Conservation (phyloP, 2,888 invertebrate species). For the Agonopterix arenella region DNA sequence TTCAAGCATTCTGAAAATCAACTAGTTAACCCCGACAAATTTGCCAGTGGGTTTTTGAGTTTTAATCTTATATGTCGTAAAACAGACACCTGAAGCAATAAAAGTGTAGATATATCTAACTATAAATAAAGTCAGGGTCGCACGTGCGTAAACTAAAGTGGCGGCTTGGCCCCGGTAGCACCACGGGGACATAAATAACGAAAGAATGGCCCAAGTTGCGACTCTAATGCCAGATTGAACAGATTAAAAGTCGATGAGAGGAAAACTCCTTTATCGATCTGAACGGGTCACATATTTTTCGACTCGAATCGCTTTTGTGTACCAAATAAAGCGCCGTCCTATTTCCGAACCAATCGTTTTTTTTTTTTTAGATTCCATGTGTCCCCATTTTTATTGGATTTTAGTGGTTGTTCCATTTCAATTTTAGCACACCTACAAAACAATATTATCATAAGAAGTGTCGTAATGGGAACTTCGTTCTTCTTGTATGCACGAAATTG, state of each 20-base stretch:
- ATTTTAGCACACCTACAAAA: too few species aligned
- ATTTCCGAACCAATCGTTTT: too few species aligned
- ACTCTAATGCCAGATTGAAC: conserved; percentile 60
- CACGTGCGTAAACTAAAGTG: conserved; percentile 14
- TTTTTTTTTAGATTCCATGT: too few species aligned
- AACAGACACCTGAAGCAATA: conserved; percentile 4
- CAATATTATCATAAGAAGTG: too few species aligned
- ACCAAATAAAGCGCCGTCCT: conserved; percentile 1
- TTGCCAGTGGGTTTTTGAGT: too few species aligned
- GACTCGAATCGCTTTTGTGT: conserved; percentile 14
- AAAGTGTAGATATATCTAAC: conserved; percentile 4
- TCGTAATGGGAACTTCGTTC: too few species aligned
- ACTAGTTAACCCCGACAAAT: too few species aligned
- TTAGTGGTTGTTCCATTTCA: too few species aligned
- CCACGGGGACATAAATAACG: conserved; percentile 52
- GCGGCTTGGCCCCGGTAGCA: conserved; percentile 20
- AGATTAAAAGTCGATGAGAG: conserved; percentile 55
- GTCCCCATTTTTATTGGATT: too few species aligned
- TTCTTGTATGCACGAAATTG: too few species aligned
- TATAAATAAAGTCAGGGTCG: conserved; percentile 15
- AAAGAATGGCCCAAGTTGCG: conserved; percentile 63
- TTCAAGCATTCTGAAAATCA: too few species aligned
- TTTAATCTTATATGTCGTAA: background rate
- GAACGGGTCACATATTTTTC: conserved; percentile 19
- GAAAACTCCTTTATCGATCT: conserved; percentile 36